phyloP scores from a whole-genome alignment of 2,113 vertebrate genomes.

The Dasyprocta punctata region DNA sequence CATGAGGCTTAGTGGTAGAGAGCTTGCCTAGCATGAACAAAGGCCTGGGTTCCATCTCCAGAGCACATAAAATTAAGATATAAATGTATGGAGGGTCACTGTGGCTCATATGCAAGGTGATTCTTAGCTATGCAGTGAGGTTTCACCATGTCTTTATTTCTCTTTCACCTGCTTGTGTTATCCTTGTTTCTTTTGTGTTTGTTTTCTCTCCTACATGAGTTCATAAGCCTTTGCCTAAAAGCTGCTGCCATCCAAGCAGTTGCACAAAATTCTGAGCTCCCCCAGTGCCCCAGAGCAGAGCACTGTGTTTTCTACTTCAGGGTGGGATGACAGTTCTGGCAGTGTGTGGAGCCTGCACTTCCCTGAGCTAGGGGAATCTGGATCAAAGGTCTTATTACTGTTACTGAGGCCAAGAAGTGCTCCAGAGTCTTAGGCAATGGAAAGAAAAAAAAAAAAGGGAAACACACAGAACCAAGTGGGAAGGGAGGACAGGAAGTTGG shows the following conservation, averaged over 20 bases:
- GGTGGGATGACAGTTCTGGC: not conserved
- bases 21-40: not conserved
- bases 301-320: not conserved
- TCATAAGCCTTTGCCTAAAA: constrained; percentile 7
- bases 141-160: not conserved
- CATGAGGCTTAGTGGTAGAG: not conserved
- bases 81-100: not conserved
- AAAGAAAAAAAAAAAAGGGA: not conserved
- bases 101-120: not conserved
- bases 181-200: constrained; percentile 20
- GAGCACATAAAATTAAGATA: not conserved
- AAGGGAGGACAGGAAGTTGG: not conserved
- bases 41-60: not conserved
- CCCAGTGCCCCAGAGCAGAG: not conserved
- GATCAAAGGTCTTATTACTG: not conserved
- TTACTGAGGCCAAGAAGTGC: not conserved
- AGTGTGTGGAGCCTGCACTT: not conserved
- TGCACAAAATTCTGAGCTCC: not conserved
- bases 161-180: not conserved
- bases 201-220: not conserved
- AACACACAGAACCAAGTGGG: not conserved
- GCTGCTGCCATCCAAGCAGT: not conserved
- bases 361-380: not conserved
- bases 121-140: not conserved
- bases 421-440: not conserved